Evolutionary conservation across 2,888 invertebrate genomes (phyloP).

Genomic region (Iphiclides podalirius): DNA sequence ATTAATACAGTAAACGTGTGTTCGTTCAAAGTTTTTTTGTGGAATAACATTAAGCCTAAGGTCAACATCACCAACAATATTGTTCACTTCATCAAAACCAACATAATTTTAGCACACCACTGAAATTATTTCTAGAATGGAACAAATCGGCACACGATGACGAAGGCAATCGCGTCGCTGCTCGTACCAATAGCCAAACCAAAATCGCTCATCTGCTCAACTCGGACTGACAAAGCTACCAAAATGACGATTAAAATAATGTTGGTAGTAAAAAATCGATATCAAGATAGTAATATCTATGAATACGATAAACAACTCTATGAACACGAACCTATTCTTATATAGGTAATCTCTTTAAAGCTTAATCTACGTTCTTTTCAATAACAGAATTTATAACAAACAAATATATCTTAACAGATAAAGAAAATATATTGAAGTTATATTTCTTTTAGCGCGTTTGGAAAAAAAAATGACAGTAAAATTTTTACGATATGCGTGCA

Average conservation of each 20-base stretch:
- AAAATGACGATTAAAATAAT: constrained; percentile 9
- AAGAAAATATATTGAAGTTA: too few relatives aligned
- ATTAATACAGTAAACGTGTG: constrained; percentile 75
- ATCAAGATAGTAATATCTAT: too few relatives aligned
- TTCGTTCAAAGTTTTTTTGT: constrained; percentile 67
- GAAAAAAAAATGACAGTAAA: too few relatives aligned
- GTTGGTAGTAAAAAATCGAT: constrained; percentile 11
- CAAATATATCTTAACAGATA: too few relatives aligned
- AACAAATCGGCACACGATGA: constrained; percentile 56
- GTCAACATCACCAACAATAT: constrained; percentile 76
- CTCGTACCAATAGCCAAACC: constrained; percentile 21
- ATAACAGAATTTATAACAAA: too few relatives aligned
- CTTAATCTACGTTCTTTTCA: too few relatives aligned
- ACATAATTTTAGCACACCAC: constrained; percentile 55
- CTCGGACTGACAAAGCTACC: constrained; percentile 8
- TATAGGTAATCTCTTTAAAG: too few relatives aligned
- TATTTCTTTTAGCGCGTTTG: too few relatives aligned
- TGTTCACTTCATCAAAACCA: constrained; percentile 60
- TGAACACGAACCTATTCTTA: too few relatives aligned
- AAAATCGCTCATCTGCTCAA: constrained; percentile 12
- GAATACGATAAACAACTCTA: too few relatives aligned
- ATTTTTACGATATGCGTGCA: too few relatives aligned
- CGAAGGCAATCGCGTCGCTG: constrained; percentile 43
- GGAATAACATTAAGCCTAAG: constrained; percentile 67
- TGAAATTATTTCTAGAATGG: constrained; percentile 21